phyloP scores from a whole-genome alignment of 2,113 vertebrate genomes.

The Platichthys flesus region DNA sequence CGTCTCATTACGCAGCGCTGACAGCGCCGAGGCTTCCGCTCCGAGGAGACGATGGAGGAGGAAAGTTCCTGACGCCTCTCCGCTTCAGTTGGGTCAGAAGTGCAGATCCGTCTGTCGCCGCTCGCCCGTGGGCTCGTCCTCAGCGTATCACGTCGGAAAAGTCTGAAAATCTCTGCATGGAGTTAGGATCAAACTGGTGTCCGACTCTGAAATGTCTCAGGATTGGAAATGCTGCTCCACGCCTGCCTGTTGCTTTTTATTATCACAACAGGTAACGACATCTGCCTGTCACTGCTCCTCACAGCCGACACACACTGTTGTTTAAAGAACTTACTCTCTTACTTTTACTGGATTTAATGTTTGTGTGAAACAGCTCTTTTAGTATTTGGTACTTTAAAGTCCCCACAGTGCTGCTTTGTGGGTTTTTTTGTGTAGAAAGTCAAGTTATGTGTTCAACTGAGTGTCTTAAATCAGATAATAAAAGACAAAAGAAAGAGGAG shows the following conservation, averaged over 20 bases:
- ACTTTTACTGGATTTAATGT: too few relatives aligned
- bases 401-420: not conserved
- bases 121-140: not conserved
- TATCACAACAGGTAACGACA: conserved; percentile 76
- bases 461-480: not conserved
- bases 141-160: too few relatives aligned
- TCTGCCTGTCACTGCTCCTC: not conserved
- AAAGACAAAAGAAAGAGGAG: not conserved
- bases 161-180: not conserved
- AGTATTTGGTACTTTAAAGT: not conserved
- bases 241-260: conserved; percentile 71
- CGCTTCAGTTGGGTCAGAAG: not conserved
- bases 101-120: too few relatives aligned
- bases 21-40: conserved; percentile 44
- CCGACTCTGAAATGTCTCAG: conserved; percentile 76
- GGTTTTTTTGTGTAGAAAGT: not conserved
- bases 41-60: conserved; percentile 65
- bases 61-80: conserved; percentile 65
- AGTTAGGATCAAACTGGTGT: conserved; percentile 23
- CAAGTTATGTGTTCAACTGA: too few relatives aligned
- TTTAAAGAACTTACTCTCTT: too few relatives aligned
- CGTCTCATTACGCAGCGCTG: conserved; percentile 35
- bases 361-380: not conserved
- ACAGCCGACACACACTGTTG: too few relatives aligned
- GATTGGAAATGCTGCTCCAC: conserved; percentile 80